Conservation (phyloP, 2,113 vertebrate genomes). For the Ctenodactylus gundi region DNA sequence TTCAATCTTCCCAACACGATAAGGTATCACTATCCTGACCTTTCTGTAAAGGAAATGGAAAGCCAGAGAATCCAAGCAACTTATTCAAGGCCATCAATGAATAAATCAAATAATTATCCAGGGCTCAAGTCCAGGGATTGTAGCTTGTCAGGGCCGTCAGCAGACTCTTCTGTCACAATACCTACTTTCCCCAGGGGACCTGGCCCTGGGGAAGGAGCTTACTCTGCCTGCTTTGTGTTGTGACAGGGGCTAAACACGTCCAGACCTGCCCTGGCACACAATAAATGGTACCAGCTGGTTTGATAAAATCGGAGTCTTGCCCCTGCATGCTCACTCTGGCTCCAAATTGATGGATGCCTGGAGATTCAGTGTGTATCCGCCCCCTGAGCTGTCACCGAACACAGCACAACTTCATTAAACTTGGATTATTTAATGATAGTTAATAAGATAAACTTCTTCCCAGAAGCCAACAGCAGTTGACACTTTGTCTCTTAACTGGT, state of each 20-base stretch:
- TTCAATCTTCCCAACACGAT: not conserved
- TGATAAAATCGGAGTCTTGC: slow-evolving; percentile 36
- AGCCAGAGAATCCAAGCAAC: not conserved
- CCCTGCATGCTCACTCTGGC: not conserved
- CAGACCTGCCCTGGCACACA: not conserved
- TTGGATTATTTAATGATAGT: slow-evolving; percentile 37
- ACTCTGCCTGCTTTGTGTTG: not conserved
- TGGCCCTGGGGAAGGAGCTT: not conserved
- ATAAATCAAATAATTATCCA: not conserved
- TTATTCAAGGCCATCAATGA: not conserved
- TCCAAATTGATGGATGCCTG: slow-evolving; percentile 35
- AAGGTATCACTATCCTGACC: not conserved
- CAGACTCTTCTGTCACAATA: not conserved
- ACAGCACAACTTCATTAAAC: slow-evolving; percentile 54
- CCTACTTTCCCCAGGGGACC: not conserved
- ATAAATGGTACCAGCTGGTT: not conserved
- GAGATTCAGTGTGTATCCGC: not conserved
- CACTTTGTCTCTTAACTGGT: not conserved
- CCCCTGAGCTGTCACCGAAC: slow-evolving; percentile 5
- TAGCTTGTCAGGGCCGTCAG: not conserved
- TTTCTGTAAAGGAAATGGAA: not conserved
- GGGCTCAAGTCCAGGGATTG: not conserved
- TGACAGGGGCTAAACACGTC: not conserved
- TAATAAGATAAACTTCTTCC: slow-evolving; percentile 49
- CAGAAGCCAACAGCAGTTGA: slow-evolving; percentile 36